Evolutionary conservation across 2,797 vertebrate species (phyloP).

Genomic region (Clangula hyemalis): DNA sequence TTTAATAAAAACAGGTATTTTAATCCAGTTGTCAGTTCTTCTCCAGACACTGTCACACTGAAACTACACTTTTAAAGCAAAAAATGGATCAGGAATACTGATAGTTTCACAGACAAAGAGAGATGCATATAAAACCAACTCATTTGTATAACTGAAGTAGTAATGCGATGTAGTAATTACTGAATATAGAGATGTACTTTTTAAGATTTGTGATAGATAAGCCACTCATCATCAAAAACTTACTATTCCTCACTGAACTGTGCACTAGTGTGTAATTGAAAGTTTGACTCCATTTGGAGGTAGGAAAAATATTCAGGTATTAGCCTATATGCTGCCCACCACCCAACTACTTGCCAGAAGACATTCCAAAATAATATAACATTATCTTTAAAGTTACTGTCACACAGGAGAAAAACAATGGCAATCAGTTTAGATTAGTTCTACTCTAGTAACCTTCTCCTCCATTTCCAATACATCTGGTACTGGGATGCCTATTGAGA

Average conservation of each 20-base stretch:
- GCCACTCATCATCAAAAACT: not conserved
- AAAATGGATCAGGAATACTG: not conserved
- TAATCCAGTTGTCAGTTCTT: not conserved
- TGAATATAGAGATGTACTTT: not conserved
- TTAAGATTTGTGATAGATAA: not conserved
- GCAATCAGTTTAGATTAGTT: not conserved
- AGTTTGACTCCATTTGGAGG: not conserved
- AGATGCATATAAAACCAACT: not conserved
- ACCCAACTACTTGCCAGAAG: not conserved
- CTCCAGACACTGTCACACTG: not conserved
- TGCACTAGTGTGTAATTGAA: not conserved
- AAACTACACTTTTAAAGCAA: not conserved
- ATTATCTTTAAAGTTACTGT: not conserved
- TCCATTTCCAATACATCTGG: not conserved
- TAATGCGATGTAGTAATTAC: not conserved
- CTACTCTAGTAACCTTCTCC: not conserved
- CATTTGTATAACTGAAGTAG: not conserved
- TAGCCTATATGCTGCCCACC: not conserved
- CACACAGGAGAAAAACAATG: not conserved
- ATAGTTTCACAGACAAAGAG: not conserved
- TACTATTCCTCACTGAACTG: not conserved
- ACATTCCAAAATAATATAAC: not conserved
- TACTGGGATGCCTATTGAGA: not conserved
- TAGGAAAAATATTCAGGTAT: not conserved
- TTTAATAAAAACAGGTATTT: not conserved